phyloP scores from a whole-genome alignment of 2,797 vertebrate genomes.

The Chaenodraco wilsoni region DNA sequence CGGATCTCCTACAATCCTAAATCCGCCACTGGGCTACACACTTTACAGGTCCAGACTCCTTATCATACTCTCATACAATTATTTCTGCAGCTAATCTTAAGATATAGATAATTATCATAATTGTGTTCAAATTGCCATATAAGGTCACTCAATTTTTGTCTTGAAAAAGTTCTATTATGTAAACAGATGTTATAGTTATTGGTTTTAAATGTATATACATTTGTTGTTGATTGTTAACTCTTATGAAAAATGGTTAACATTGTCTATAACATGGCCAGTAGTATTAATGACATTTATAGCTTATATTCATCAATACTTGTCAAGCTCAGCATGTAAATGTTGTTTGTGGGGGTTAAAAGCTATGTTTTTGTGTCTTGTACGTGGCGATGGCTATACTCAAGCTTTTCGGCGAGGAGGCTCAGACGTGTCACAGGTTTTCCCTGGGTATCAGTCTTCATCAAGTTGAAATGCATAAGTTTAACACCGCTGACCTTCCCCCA shows the following conservation, averaged over 20 bases:
- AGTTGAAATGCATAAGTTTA: constrained; percentile 65
- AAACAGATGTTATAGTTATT: too few relatives aligned
- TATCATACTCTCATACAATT: too few relatives aligned
- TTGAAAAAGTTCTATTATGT: too few relatives aligned
- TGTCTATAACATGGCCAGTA: not conserved
- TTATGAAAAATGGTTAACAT: not conserved
- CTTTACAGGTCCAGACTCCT: not conserved
- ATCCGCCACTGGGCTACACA: too few relatives aligned
- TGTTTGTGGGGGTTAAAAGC: not conserved
- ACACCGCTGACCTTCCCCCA: constrained; percentile 76
- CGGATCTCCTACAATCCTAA: too few relatives aligned
- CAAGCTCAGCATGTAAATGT: not conserved
- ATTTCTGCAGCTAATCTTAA: not conserved
- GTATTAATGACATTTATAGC: not conserved
- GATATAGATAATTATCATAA: not conserved
- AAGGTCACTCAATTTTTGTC: too few relatives aligned
- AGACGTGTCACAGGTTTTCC: constrained; percentile 32
- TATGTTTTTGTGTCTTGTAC: not conserved
- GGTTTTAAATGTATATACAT: too few relatives aligned
- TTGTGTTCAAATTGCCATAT: not conserved
- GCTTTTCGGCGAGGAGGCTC: not conserved
- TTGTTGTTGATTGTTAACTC: not conserved
- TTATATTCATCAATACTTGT: not conserved
- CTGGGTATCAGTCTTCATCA: constrained; percentile 66
- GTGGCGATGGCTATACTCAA: constrained; percentile 1